phyloP scores from a whole-genome alignment of 1,140 invertebrate species.

The Wiebesia pumilae region DNA sequence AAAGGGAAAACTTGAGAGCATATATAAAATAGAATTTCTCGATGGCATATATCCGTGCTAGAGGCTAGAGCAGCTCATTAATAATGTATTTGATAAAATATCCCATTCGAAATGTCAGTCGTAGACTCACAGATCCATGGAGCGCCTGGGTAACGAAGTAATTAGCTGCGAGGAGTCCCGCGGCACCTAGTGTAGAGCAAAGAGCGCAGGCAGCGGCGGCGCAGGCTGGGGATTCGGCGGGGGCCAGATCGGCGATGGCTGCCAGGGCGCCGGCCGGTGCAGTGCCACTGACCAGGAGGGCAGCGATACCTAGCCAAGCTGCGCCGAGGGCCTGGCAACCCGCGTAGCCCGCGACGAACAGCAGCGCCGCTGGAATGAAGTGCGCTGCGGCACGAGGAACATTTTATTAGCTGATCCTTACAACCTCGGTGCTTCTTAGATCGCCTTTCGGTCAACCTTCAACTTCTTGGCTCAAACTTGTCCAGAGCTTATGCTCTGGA shows the following conservation, averaged over 20 bases:
- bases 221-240: conserved; percentile 73
- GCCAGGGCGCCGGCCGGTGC: conserved; percentile 77
- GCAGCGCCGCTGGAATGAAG: conserved; percentile 77
- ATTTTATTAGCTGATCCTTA: not conserved
- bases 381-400: conserved; percentile 70
- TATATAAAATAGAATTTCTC: too few relatives aligned
- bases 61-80: too few relatives aligned
- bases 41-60: too few relatives aligned
- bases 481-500: too few relatives aligned
- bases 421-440: not conserved
- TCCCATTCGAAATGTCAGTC: too few relatives aligned
- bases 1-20: too few relatives aligned
- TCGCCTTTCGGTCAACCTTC: too few relatives aligned
- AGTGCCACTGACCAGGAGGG: conserved; percentile 77
- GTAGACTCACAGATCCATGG: conserved; percentile 76
- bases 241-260: conserved; percentile 78
- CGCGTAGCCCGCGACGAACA: conserved; percentile 79
- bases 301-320: conserved; percentile 77
- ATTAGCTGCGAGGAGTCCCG: conserved; percentile 77
- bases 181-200: conserved; percentile 77
- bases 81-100: too few relatives aligned
- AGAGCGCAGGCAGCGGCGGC: conserved; percentile 77
- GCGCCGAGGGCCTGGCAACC: conserved; percentile 78
- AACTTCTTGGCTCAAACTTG: too few relatives aligned
- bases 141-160: conserved; percentile 78